Conservation (phyloP, 2,888 invertebrate genomes). For the Troides oblongomaculatus region DNA sequence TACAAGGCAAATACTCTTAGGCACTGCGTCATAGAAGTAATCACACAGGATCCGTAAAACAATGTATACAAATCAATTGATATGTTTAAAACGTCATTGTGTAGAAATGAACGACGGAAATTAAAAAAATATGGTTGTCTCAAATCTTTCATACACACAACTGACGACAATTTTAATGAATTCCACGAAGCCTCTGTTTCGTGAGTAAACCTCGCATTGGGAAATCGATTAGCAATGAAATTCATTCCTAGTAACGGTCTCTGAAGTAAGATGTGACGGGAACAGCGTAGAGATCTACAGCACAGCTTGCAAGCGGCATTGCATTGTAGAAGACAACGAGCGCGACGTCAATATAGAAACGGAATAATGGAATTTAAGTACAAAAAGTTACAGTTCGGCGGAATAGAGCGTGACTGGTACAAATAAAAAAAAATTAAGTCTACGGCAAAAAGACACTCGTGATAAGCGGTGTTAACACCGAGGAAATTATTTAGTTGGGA, state of each 20-base stretch:
- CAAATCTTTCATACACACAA: background rate
- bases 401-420: slow-evolving; percentile 8
- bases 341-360: background rate
- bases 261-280: background rate
- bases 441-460: background rate
- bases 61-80: too few species aligned
- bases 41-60: too few species aligned
- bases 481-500: too few species aligned
- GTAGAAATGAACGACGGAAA: background rate
- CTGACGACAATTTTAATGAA: background rate
- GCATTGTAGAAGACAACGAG: background rate
- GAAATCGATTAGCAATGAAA: background rate
- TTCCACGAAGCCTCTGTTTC: background rate
- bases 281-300: slow-evolving; percentile 23
- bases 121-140: background rate
- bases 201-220: background rate
- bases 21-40: too few species aligned
- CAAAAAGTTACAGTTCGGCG: slow-evolving; percentile 19
- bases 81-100: background rate
- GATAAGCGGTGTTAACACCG: background rate
- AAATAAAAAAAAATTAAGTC: background rate
- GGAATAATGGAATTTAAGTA: slow-evolving; percentile 20
- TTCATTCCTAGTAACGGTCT: background rate
- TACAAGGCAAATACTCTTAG: too few species aligned
- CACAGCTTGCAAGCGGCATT: slow-evolving; percentile 1